Base-by-base conservation (phyloP, 2,797 vertebrate species). In the Momotus momota region DNA sequence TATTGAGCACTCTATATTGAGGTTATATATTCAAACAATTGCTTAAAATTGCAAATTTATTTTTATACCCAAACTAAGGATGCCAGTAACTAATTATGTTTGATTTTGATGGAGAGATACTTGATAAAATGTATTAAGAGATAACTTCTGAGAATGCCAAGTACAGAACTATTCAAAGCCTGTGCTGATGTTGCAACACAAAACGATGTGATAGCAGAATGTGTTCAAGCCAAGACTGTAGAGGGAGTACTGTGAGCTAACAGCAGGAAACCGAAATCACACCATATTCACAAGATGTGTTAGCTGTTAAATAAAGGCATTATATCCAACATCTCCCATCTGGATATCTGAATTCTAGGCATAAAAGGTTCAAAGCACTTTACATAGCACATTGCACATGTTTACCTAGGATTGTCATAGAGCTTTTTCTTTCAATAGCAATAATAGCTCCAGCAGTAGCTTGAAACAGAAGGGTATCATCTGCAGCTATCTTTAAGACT, bases 41-140 rank as follows among this genome's bases (percentile, higher is more conserved):
- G 89, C 75, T 88, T 90, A 73, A 95, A 96, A 88, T 86, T 85
- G 54, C 87, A 91, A 61, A 62, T 81, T 90, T 94, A 94, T 96
- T 94, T 96, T 94, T 91, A 57, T 60, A 72, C 22, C 16, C 46
- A 70, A 86, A 65, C 49, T 90, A 81, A 93, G 51, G 51, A 72
- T 90, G 93, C 70, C 89, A 86, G 66, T 84, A 86, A 69, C 54
- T 90, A 96, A 93, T 96, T 90, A 84, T 4, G 26, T 65, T 66
- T 87, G 89, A 88, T 94, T 96, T 90, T 96, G 84, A 96, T 94
- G 79, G 93, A 96, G 91, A 92, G 91, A 73, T 90, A 88, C 93
- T 94, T 13, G 6, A 95, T 92, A 91, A 88, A 96, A 91, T 55
- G 35, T 88, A 84, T 90, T 88, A 95, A 90, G 80, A 92, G 81